A percentile compares a stretch with the other conserved stretches of the same genome.
phyloP scores from a whole-genome alignment of 2,113 vertebrate genomes.

The Epinephelus fuscoguttatus region DNA sequence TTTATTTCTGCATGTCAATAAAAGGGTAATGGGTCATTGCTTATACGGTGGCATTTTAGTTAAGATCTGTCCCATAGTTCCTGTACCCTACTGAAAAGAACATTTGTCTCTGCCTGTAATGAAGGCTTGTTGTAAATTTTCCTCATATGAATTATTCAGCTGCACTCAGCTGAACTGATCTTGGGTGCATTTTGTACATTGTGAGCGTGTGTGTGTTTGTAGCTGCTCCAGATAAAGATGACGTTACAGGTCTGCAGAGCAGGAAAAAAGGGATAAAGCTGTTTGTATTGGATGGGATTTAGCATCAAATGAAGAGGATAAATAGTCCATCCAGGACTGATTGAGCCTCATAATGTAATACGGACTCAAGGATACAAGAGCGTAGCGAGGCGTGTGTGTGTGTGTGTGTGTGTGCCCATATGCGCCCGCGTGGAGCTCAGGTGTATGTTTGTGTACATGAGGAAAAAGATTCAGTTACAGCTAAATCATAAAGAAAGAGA shows the following conservation, averaged over 20 bases:
- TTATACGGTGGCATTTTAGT: constrained; percentile 50
- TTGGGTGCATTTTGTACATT: constrained; percentile 57
- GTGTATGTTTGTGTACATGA: constrained; percentile 37
- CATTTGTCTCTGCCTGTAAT: constrained; percentile 53
- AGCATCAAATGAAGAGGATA: constrained; percentile 68
- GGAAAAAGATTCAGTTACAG: constrained; percentile 34
- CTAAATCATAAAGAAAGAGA: constrained; percentile 9
- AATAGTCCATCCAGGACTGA: constrained; percentile 70
- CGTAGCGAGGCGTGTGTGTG: constrained; percentile 9
- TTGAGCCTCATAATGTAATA: constrained; percentile 64
- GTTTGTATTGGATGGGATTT: constrained; percentile 78
- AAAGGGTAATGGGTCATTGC: constrained; percentile 59
- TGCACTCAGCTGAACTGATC: constrained; percentile 64
- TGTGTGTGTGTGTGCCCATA: constrained; percentile 35
- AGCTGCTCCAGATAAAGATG: constrained; percentile 63
- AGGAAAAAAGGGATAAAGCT: constrained; percentile 69
- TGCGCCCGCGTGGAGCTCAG: constrained; percentile 33
- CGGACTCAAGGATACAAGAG: constrained; percentile 26
- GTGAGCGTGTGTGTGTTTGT: constrained; percentile 54
- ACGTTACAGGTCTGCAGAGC: constrained; percentile 53
- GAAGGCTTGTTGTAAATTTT: constrained; percentile 58
- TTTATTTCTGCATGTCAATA: constrained; percentile 53
- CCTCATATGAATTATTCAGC: constrained; percentile 76
- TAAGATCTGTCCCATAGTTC: constrained; percentile 27
- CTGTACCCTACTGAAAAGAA: constrained; percentile 42